These are phyloP conservation scores for Agrotis puta DNA, from an alignment of 2,888 invertebrate genomes.

Conservation along the genomic window DNA sequence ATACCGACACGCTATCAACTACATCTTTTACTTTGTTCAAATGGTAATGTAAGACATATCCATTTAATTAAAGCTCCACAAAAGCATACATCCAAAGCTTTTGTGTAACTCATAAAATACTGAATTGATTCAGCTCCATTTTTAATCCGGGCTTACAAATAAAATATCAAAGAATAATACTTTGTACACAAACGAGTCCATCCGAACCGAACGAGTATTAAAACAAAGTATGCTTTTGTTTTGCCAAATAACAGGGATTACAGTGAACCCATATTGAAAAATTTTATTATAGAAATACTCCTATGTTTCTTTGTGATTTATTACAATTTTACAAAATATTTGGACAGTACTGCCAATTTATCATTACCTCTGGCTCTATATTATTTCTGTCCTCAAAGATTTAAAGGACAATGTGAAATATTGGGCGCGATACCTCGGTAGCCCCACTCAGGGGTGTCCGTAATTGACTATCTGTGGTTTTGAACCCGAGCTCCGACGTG, in stretches of 20 bases:
- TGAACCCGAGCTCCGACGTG: constrained; percentile 41
- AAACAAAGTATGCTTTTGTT: constrained; percentile 33
- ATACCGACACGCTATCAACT: background rate
- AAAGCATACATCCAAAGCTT: constrained; percentile 20
- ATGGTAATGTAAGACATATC: background rate
- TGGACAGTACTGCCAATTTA: background rate
- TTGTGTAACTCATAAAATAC: constrained; percentile 25
- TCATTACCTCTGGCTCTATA: background rate
- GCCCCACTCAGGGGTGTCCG: constrained; percentile 41
- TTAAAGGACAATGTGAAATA: constrained; percentile 52
- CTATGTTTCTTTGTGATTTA: constrained; percentile 20
- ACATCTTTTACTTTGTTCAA: background rate
- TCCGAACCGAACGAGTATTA: constrained; percentile 30
- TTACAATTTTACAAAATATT: constrained; percentile 8
- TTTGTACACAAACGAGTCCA: constrained; percentile 24
- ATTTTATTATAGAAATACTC: constrained; percentile 9
- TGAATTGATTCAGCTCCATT: constrained; percentile 13
- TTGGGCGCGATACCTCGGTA: constrained; percentile 41
- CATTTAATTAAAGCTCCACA: constrained; percentile 15
- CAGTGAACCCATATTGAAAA: constrained; percentile 29
- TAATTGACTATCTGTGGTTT: constrained; percentile 61
- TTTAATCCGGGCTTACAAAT: constrained; percentile 35
- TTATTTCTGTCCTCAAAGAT: constrained; percentile 32
- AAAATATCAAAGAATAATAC: constrained; percentile 46
- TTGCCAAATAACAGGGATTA: constrained; percentile 35